Evolutionary conservation across 2,888 invertebrate genomes (phyloP).

Genomic region (Brassicogethes aeneus): DNA sequence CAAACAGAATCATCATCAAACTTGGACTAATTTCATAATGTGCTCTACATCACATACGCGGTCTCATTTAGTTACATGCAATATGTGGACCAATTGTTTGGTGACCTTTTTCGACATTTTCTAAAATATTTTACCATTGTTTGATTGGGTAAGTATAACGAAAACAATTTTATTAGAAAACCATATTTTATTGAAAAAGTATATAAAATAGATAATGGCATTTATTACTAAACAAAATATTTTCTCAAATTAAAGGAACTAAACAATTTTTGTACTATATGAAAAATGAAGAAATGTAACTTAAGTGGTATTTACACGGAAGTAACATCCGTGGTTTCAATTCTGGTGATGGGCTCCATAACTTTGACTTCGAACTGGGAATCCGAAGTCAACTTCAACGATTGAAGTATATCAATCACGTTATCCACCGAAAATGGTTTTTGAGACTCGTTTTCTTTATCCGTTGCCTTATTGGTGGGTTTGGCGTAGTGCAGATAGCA

Average conservation of each 20-base stretch:
- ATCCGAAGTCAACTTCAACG: slow-evolving; percentile 38
- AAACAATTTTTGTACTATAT: slow-evolving; percentile 2
- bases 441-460: slow-evolving; percentile 8
- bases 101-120: slow-evolving; percentile 25
- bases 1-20: slow-evolving; percentile 2
- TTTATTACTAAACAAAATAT: neutral
- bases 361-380: slow-evolving; percentile 38
- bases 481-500: slow-evolving; percentile 66
- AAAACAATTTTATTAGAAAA: slow-evolving; percentile 2
- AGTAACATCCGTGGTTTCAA: slow-evolving; percentile 45
- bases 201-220: slow-evolving; percentile 6
- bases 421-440: slow-evolving; percentile 41
- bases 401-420: slow-evolving; percentile 43
- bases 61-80: no score
- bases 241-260: neutral
- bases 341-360: slow-evolving; percentile 44
- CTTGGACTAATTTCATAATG: slow-evolving; percentile 4
- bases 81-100: slow-evolving; percentile 8
- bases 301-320: slow-evolving; percentile 33
- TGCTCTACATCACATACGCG: slow-evolving; percentile 3
- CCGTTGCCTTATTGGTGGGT: slow-evolving; percentile 35
- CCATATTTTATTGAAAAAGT: slow-evolving; percentile 7
- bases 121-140: no score
- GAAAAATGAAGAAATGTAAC: neutral
- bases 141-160: no score